Evolutionary conservation across 2,888 invertebrate species (phyloP), one percentile per base, ranked within the genome.

Genomic region (Phengaris alcon): DNA sequence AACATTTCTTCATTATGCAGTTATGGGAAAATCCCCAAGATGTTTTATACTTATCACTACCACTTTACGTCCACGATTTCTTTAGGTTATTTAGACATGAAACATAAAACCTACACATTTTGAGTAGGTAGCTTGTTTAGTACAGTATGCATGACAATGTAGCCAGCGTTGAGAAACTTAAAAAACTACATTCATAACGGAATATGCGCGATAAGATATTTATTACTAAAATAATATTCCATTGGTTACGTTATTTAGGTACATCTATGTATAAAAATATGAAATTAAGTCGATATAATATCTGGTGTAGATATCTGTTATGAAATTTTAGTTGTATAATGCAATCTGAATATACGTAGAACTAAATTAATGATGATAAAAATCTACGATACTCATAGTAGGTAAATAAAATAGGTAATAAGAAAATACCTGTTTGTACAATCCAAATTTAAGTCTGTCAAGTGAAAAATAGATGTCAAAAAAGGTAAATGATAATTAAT

Each of bases 181-280:
- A 22, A 52, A 12, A 52, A 52, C 22, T 54, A 12, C 15, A 6
- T 51, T 72, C 52, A 22, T 70, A 70, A 54, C 54, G 13, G 72
- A 72, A 72, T 72, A n/a, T 22, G 52, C 7, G 54, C 72, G 72
- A 72, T 72, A 72, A 54, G 13, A 51, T 57, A 74, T 59, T 46
- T 73, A 69, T 76, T 64, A 44, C 59, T 52, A 64, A 52, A 75
- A 78, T 57, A 74, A 78, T 75, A 68, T 73, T 77, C 72, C 22
- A 68, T 69, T 22, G 77, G 76, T 70, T 70, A 52, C 70, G 51
- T 52, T 35, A 10, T 69, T 69, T 48, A 75, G 78, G 0, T 22
- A 22, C 22, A 1, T 22, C 22, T 22, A 22, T 22, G 22, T 77
- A 77, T 35, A 35, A 35, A 35, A 80, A 80, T 83, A 6, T 70